Base-by-base conservation (phyloP, 2,113 vertebrate species). In the Gnathochromis pfefferi region DNA sequence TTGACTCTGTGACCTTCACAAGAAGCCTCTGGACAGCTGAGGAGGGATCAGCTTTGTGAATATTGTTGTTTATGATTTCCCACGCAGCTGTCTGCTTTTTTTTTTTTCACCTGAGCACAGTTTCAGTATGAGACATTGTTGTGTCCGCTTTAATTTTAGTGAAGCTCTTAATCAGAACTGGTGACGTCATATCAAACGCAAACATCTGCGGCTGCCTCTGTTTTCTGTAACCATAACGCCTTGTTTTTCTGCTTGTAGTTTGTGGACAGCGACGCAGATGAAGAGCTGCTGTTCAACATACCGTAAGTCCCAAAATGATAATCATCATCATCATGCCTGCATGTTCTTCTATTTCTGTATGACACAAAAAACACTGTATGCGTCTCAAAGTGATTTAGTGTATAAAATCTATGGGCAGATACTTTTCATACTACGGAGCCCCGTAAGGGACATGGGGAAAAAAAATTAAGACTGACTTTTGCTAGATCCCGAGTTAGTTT, bases 201-300 rank as follows among this genome's bases (percentile, higher is more conserved):
- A 68, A 73, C 5, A 1, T 65, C 60, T 65, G 60, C 2, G 6
- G n/a, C 65, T 23, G 23, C 68, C 68, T 70, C 68, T 70, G 13
- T 42, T 13, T 40, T 73, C 38, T 73, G 68, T 31, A 75, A 75
- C 14, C 23, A 1, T 49, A 16, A 49, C 0, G 3, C 6, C 26
- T 51, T 49, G 33, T 55, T 58, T 81, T 65, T 75, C 35, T 17
- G 88, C 54, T 35, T 85, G 23, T 83, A 99, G 98, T 99, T 97
- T 87, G 99, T 99, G 3, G 99, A 99, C 89, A 99, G 99, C 14
- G 98, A 99, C 12, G 97, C 97, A 2, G 98, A 99, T 2, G 97
- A 98, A 96, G 99, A 99, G 93, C 96, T 99, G 82, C 97, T 99
- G 82, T 99, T 99, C 93, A 99, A 99, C 91, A 97, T 99, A 92